Conservation (phyloP, 2,888 invertebrate genomes). For the Cerastis leucographa region DNA sequence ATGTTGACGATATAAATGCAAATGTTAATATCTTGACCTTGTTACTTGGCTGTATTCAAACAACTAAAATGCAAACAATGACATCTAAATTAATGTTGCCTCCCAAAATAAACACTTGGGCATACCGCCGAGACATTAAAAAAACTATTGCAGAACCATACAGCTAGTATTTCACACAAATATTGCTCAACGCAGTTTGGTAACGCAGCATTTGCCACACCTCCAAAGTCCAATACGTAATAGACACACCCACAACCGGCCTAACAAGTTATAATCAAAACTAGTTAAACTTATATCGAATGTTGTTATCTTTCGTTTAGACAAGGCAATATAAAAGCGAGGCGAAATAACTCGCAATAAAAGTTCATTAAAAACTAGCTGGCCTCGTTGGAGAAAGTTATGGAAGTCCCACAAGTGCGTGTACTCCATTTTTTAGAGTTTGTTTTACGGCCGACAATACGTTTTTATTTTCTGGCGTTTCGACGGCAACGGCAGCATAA, state of each 20-base stretch:
- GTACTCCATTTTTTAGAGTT: neutral
- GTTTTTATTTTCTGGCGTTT: neutral
- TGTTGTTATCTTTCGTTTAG: constrained; percentile 21
- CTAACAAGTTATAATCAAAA: constrained; percentile 50
- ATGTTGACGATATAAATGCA: constrained; percentile 31
- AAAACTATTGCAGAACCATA: neutral
- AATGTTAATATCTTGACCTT: constrained; percentile 50
- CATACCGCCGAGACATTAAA: neutral
- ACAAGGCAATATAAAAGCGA: too few species aligned
- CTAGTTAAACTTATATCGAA: constrained; percentile 11
- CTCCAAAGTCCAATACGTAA: constrained; percentile 51
- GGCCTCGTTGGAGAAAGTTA: neutral
- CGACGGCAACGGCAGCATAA: neutral
- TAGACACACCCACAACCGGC: constrained; percentile 53
- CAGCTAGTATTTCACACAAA: neutral
- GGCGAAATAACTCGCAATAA: neutral
- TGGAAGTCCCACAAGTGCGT: neutral
- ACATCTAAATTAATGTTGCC: neutral
- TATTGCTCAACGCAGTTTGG: constrained; percentile 11
- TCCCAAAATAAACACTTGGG: constrained; percentile 16
- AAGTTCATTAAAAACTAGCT: neutral
- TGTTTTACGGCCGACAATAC: neutral
- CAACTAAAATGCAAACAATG: constrained; percentile 25
- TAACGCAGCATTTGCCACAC: constrained; percentile 54
- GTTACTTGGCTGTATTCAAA: neutral